Evolutionary conservation across 2,113 vertebrate genomes (phyloP), one percentile per base, ranked within the genome.

Genomic region (Amia ocellicauda): DNA sequence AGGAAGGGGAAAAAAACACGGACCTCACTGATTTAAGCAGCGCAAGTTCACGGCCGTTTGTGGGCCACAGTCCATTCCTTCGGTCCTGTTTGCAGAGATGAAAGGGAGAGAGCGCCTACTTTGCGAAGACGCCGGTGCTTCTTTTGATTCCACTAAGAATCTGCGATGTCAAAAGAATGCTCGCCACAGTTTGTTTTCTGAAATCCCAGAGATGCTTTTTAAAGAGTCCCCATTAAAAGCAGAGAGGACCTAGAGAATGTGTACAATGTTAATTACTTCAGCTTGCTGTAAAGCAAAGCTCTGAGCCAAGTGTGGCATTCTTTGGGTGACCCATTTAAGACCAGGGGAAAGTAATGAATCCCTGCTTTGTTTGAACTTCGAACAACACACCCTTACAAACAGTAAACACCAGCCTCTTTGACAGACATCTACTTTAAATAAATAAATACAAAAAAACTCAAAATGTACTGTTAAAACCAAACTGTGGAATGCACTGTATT

Each of bases 1-100:
- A 58, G 56, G 53, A 56, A 68, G 52, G 62, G 69, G 77, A 73
- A 74, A 72, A 71, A 56, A 59, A 27, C 60, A 43, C 67, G 79
- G 75, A 74, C 80, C 74, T 80, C 66, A 58, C 71, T 71, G 76
- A 74, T 70, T 78, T 86, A 85, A 87, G 79, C 80, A 75, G 78
- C 59, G 67, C 77, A 80, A 83, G 78, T 85, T 86, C 81, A 79
- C 68, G 74, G 71, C 71, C 67, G 72, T 83, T 73, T n/a, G 77
- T 72, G 77, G 81, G 84, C 80, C 80, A 75, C 77, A 66, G 80
- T 76, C 68, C 64, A 57, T 80, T 84, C 79, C 81, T 76, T 78
- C 75, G 69, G 71, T 78, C 73, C 76, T 70, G 17, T 14, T 77
- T 66, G 23, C 29, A 69, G 67, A 87, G 84, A 89, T 88, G 78